phyloP scores from a whole-genome alignment of 2,888 invertebrate genomes.

The Drosophila demipolita region DNA sequence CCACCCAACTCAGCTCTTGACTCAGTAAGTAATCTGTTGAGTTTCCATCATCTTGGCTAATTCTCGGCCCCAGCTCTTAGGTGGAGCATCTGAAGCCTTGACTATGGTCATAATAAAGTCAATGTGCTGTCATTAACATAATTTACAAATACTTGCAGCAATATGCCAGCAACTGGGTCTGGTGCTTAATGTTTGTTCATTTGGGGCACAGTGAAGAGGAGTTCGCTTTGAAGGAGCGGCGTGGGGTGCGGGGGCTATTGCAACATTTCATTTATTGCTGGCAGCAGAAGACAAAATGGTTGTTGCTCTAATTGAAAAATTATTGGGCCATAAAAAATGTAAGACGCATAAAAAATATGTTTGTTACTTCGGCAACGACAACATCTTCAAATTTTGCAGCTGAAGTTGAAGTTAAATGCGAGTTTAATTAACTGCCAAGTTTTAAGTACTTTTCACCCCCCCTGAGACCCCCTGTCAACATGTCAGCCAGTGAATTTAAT shows the following conservation, averaged over 20 bases:
- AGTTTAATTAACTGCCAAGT: slow-evolving; percentile 76
- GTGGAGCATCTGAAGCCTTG: slow-evolving; percentile 13
- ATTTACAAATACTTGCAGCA: slow-evolving; percentile 73
- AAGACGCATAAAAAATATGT: slow-evolving; percentile 70
- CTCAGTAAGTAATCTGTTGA: slow-evolving; percentile 16
- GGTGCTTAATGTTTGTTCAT: slow-evolving; percentile 51
- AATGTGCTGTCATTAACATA: slow-evolving; percentile 78
- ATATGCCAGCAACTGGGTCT: not conserved
- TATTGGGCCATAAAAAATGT: slow-evolving; percentile 80
- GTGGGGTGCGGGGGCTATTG: slow-evolving; percentile 29
- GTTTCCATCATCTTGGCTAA: slow-evolving; percentile 20
- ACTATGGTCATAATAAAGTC: slow-evolving; percentile 67
- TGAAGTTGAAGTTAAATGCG: slow-evolving; percentile 48
- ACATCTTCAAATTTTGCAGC: slow-evolving; percentile 37
- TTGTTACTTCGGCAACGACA: slow-evolving; percentile 38
- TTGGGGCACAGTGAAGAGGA: slow-evolving; percentile 41
- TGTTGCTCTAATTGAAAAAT: slow-evolving; percentile 77
- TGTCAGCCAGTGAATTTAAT: slow-evolving; percentile 45
- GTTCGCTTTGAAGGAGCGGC: not conserved
- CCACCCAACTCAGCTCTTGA: not conserved
- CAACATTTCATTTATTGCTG: slow-evolving; percentile 76
- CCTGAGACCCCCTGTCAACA: slow-evolving; percentile 8
- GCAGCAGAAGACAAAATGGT: slow-evolving; percentile 61
- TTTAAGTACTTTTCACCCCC: slow-evolving; percentile 63
- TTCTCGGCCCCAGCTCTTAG: not conserved